These are phyloP conservation scores for Macroglossus sobrinus DNA, from an alignment of 2,113 vertebrate genomes.

Conservation along the genomic window DNA sequence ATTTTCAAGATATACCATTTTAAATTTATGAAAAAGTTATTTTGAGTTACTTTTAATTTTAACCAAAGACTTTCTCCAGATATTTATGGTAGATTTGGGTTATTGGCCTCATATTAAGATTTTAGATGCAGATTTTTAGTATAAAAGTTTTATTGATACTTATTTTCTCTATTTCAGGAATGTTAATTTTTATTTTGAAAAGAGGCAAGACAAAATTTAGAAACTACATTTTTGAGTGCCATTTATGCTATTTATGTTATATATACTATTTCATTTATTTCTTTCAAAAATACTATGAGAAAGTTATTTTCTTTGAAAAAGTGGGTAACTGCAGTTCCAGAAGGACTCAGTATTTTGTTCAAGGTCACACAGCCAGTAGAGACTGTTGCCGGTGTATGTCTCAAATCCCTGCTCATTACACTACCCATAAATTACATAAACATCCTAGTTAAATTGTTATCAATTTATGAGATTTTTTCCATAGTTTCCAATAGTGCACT, in stretches of 20 bases:
- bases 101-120: neutral
- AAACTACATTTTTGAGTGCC: neutral
- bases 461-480: neutral
- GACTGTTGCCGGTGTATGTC: neutral
- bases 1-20: neutral
- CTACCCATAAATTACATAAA: neutral
- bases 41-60: neutral
- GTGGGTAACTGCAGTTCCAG: neutral
- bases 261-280: neutral
- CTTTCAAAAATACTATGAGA: neutral
- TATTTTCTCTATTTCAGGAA: neutral
- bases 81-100: neutral
- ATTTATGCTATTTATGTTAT: neutral
- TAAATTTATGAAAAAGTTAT: neutral
- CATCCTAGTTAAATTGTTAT: neutral
- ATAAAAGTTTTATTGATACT: neutral
- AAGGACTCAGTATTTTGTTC: neutral
- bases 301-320: neutral
- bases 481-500: neutral
- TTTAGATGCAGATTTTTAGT: neutral
- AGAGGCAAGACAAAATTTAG: neutral
- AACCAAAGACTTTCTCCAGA: neutral
- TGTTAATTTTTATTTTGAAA: neutral
- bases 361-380: neutral
- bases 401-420: neutral